phyloP scores from a whole-genome alignment of 2,888 invertebrate species.

The Tetranychus piercei region DNA sequence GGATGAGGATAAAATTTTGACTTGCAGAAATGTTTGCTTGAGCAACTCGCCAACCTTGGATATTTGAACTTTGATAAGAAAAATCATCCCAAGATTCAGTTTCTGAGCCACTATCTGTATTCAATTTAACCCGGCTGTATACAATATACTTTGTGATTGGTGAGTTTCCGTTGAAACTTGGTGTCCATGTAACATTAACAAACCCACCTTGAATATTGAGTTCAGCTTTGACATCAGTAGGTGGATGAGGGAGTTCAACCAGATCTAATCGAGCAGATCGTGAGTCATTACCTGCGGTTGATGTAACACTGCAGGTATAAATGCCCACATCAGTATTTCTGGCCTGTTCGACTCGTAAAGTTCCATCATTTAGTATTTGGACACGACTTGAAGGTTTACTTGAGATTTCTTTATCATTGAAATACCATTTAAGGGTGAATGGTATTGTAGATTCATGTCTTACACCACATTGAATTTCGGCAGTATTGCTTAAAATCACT shows the following conservation, averaged over 20 bases:
- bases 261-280: conserved; percentile 63
- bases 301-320: conserved; percentile 70
- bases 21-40: conserved; percentile 61
- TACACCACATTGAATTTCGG: conserved; percentile 80
- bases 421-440: conserved; percentile 70
- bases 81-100: conserved; percentile 24
- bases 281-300: conserved; percentile 80
- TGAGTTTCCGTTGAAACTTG: conserved; percentile 92
- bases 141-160: conserved; percentile 78
- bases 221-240: conserved; percentile 60
- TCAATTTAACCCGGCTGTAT: conserved; percentile 58
- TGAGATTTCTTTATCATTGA: conserved; percentile 41
- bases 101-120: not conserved
- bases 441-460: conserved; percentile 73
- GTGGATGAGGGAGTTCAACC: conserved; percentile 85
- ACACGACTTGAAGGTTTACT: conserved; percentile 27
- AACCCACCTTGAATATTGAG: conserved; percentile 43
- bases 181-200: conserved; percentile 81
- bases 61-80: conserved; percentile 18
- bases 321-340: conserved; percentile 63
- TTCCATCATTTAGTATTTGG: conserved; percentile 50
- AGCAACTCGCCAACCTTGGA: conserved; percentile 67
- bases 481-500: conserved; percentile 76
- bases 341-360: conserved; percentile 58
- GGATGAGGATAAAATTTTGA: conserved; percentile 57